Base-by-base conservation (phyloP, 2,113 vertebrate species). In the Leucosticte australis region DNA sequence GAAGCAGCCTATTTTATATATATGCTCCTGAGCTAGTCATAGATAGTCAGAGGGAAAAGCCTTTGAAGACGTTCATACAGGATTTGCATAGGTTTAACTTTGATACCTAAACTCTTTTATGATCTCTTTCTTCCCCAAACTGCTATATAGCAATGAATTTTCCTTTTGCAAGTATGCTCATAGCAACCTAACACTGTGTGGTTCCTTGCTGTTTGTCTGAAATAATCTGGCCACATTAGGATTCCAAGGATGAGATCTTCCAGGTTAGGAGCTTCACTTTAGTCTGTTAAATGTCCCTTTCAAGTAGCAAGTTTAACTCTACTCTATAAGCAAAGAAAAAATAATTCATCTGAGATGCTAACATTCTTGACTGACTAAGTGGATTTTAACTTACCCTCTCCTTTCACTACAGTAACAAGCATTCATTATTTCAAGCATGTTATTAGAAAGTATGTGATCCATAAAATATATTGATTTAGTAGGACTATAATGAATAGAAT, bases 171-270 rank as follows among this genome's bases (percentile, higher is more conserved):
- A 64, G 1, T 10, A 20, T 18, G 13, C 17, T 33, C 3, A 10
- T 11, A 73, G 33, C 8, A 73, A 31, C 13, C 9, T 50, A 63
- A 26, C 7, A 31, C 6, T 59, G 24, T 53, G 7, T 18, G 46
- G 10, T 23, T 15, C 6, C 26, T 71, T 59, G 20, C 8, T 55
- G 24, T 68, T 39, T 70, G 1, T 75, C 39, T 68, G 6, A 20
- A n/a, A 10, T 52, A 37, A 10, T 52, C 19, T 47, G 49, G 16
- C 18, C 10, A 44, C 0, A 0, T 10, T 28, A 35, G 22, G 37
- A 69, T 64, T 33, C 4, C 7, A 22, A 56, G 33, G 56, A 53
- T 41, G 15, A 37, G 41, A 20, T 5, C 7, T 73, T 47, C 47
- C 37, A 74, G 1, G 2, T 59, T 59, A 75, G 4, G 10, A 70